phyloP scores from a whole-genome alignment of 2,797 vertebrate genomes.

The Sebastes steindachneri region DNA sequence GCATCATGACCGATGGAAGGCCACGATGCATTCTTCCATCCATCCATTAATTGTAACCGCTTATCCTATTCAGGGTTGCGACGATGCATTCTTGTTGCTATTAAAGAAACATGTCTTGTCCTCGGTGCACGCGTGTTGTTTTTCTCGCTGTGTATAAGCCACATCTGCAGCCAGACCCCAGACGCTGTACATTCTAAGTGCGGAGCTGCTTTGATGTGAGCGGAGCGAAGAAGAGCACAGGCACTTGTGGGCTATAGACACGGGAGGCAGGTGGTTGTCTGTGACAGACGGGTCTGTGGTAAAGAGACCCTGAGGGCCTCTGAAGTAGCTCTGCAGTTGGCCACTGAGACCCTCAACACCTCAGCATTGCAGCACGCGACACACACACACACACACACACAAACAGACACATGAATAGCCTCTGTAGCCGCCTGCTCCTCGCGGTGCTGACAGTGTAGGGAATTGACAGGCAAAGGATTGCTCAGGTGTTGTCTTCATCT shows the following conservation, averaged over 20 bases:
- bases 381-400: neutral
- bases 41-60: no score
- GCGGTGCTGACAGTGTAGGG: constrained; percentile 7
- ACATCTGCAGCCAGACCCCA: constrained; percentile 57
- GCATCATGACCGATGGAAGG: neutral
- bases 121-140: constrained; percentile 29
- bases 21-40: constrained; percentile 2
- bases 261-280: constrained; percentile 76
- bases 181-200: constrained; percentile 39
- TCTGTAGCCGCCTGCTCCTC: constrained; percentile 19
- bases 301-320: constrained; percentile 78
- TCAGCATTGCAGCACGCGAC: constrained; percentile 27
- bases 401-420: constrained; percentile 5
- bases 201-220: constrained; percentile 66
- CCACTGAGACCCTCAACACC: constrained; percentile 56
- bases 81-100: constrained; percentile 9
- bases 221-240: constrained; percentile 50
- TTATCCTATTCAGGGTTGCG: no score
- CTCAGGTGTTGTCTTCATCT: constrained; percentile 20
- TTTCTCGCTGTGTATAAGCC: constrained; percentile 37
- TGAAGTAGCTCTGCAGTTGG: constrained; percentile 71
- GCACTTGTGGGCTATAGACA: constrained; percentile 69
- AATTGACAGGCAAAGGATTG: constrained; percentile 15
- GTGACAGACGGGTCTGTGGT: constrained; percentile 75
- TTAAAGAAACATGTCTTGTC: constrained; percentile 44